These are phyloP conservation scores for Nomada ferruginata DNA, from an alignment of 2,888 invertebrate genomes.

Conservation along the genomic window DNA sequence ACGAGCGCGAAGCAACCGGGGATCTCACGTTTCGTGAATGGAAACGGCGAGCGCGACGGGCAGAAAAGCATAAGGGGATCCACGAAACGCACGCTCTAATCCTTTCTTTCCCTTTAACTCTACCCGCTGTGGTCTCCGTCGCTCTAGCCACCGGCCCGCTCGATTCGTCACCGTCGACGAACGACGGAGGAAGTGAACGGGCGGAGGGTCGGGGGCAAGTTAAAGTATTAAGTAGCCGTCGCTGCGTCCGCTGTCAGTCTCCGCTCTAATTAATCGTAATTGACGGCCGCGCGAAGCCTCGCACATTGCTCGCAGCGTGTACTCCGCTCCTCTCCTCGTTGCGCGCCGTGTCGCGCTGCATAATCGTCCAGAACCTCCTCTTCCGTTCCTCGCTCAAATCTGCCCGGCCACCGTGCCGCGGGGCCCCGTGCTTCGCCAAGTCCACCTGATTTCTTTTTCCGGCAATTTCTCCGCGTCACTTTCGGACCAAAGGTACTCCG, in stretches of 20 bases:
- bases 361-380: slow-evolving; percentile 64
- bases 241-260: slow-evolving; percentile 84
- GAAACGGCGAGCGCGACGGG: background rate
- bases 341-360: slow-evolving; percentile 61
- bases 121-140: background rate
- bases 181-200: slow-evolving; percentile 66
- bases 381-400: slow-evolving; percentile 61
- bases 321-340: slow-evolving; percentile 53
- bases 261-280: slow-evolving; percentile 84
- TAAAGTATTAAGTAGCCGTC: slow-evolving; percentile 82
- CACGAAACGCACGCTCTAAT: slow-evolving; percentile 16
- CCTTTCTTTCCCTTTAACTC: background rate
- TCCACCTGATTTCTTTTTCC: slow-evolving; percentile 7
- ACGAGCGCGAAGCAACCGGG: background rate
- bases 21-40: slow-evolving; percentile 42
- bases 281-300: slow-evolving; percentile 83
- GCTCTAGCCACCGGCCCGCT: slow-evolving; percentile 28
- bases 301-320: slow-evolving; percentile 76
- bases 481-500: too few relatives aligned
- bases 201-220: slow-evolving; percentile 79
- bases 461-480: background rate
- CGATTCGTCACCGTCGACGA: slow-evolving; percentile 62
- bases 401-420: slow-evolving; percentile 10
- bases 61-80: slow-evolving; percentile 17
- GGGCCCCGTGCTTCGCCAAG: background rate